Evolutionary conservation across 2,797 vertebrate genomes (phyloP).

Genomic region (Coendou prehensilis): DNA sequence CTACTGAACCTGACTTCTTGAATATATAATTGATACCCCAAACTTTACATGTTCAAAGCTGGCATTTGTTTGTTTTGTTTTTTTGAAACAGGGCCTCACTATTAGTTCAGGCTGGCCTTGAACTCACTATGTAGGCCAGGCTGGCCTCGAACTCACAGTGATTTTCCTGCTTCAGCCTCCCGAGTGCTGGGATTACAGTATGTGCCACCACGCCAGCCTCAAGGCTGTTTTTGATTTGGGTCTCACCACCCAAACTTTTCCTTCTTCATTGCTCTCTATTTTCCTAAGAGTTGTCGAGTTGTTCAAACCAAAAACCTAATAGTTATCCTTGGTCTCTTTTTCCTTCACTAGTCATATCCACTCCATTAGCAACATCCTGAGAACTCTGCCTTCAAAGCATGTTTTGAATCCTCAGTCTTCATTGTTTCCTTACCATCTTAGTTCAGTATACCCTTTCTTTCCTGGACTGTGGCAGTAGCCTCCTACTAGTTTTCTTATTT

Average conservation of each 20-base stretch:
- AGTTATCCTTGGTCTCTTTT: conserved; percentile 32
- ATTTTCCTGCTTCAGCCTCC: background rate
- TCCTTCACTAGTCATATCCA: background rate
- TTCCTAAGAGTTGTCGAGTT: background rate
- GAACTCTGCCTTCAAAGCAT: background rate
- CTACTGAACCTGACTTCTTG: background rate
- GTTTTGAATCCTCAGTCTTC: conserved; percentile 17
- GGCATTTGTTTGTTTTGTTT: background rate
- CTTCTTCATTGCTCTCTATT: background rate
- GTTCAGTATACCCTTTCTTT: conserved; percentile 48
- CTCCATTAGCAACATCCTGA: background rate
- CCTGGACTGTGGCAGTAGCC: background rate
- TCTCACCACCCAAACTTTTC: background rate
- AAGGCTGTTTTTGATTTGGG: conserved; percentile 14
- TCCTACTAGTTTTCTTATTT: conserved; percentile 60
- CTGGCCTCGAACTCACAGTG: background rate
- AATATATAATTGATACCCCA: background rate
- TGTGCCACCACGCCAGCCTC: background rate
- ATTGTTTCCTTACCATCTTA: conserved; percentile 22
- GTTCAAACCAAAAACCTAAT: background rate
- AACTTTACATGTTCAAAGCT: background rate
- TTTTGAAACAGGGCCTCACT: background rate
- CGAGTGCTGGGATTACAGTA: background rate
- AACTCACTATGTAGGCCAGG: background rate
- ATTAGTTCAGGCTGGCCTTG: no score